These are phyloP conservation scores for Megatriorchis doriae DNA, from an alignment of 2,113 vertebrate genomes.

Conservation along the genomic window DNA sequence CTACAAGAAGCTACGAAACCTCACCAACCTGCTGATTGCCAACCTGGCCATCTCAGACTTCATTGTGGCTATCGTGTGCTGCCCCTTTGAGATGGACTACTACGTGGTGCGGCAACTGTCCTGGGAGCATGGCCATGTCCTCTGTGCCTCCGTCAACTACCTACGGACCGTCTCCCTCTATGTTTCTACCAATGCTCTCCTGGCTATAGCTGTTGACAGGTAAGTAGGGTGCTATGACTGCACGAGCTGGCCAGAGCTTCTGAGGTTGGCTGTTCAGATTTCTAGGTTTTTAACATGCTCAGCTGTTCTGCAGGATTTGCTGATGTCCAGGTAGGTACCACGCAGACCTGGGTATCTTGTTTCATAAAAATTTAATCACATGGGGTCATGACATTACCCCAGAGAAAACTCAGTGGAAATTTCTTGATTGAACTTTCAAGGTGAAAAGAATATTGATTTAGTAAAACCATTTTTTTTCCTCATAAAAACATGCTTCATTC, in stretches of 20 bases:
- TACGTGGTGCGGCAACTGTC: conserved; percentile 92
- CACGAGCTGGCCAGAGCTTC: not conserved
- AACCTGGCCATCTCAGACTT: conserved; percentile 96
- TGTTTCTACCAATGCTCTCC: conserved; percentile 92
- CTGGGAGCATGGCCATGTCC: conserved; percentile 88
- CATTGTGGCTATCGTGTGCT: conserved; percentile 92
- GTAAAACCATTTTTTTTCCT: not conserved
- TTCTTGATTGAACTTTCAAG: not conserved
- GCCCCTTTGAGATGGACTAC: conserved; percentile 97
- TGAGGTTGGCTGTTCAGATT: not conserved
- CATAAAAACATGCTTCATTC: not conserved
- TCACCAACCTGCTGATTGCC: conserved; percentile 95
- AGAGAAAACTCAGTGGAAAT: not conserved
- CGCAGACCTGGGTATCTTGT: not conserved
- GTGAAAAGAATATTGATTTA: not conserved
- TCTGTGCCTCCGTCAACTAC: conserved; percentile 93
- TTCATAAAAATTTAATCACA: not conserved
- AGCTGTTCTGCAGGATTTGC: not conserved
- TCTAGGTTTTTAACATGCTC: not conserved
- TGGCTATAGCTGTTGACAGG: conserved; percentile 96
- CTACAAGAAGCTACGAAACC: conserved; percentile 92
- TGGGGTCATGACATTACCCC: not conserved
- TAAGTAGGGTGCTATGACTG: conserved; percentile 31
- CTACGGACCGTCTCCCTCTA: conserved; percentile 90
- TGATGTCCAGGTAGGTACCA: not conserved